Conservation (phyloP, 2,113 vertebrate genomes). For the Sinocyclocheilus anophthalmus region DNA sequence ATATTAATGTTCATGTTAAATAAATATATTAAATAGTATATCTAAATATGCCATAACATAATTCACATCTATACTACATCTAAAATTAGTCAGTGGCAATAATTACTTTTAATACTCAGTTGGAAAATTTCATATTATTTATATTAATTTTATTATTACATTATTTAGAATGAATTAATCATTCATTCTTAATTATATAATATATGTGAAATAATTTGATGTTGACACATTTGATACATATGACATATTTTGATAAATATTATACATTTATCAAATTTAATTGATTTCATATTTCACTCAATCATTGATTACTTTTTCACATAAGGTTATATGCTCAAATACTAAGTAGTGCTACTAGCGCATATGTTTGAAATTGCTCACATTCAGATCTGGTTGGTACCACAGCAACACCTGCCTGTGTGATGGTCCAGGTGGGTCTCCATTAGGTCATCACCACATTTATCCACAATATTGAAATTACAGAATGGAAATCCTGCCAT, state of each 20-base stretch:
- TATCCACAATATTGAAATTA: constrained; percentile 50
- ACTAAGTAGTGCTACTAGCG: not conserved
- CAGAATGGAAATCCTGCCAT: constrained; percentile 58
- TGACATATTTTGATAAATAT: no score
- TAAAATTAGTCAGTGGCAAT: not conserved
- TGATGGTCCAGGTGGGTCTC: not conserved
- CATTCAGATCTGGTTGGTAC: not conserved
- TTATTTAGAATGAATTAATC: no score
- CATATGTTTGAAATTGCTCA: not conserved
- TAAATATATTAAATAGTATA: not conserved
- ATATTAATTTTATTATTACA: no score
- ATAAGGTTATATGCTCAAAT: not conserved
- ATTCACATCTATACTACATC: not conserved
- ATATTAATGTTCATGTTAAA: not conserved
- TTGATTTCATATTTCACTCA: not conserved
- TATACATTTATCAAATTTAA: no score
- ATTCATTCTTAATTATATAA: no score
- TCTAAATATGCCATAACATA: not conserved
- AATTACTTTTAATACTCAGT: no score
- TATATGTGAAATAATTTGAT: no score
- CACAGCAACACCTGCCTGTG: constrained; percentile 23
- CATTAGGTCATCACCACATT: constrained; percentile 23
- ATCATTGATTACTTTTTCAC: not conserved
- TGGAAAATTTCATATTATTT: not conserved
- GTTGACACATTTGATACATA: no score